Conservation (phyloP, 2,113 vertebrate species). For the Chauna torquata region DNA sequence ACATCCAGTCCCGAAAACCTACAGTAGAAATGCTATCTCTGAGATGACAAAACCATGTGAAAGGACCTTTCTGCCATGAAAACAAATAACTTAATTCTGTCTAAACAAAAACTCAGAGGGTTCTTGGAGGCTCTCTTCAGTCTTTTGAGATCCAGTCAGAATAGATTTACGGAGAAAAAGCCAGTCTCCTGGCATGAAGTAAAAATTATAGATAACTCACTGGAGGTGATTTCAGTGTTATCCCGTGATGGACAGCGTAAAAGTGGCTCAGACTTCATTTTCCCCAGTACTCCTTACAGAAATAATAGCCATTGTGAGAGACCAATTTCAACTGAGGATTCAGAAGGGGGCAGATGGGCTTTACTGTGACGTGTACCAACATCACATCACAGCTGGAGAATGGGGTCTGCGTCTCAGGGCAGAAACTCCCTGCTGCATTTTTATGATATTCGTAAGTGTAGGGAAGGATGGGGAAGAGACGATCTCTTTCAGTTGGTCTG, state of each 20-base stretch:
- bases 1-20: background rate
- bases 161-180: background rate
- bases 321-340: background rate
- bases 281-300: background rate
- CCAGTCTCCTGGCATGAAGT: background rate
- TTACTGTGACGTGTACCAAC: background rate
- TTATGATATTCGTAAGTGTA: background rate
- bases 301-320: background rate
- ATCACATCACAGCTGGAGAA: background rate
- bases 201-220: background rate
- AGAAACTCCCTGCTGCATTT: background rate
- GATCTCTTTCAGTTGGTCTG: rapidly evolving
- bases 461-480: background rate
- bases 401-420: background rate
- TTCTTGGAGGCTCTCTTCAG: background rate
- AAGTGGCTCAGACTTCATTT: background rate
- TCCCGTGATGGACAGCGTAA: background rate
- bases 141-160: background rate
- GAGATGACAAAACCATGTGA: background rate
- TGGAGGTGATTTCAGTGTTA: background rate
- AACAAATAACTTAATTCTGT: background rate
- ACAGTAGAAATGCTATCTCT: background rate
- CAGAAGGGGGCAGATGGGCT: background rate
- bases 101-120: background rate
- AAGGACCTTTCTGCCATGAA: background rate